Base-by-base conservation (phyloP, 2,797 vertebrate genomes). In the Diplodus sargus region DNA sequence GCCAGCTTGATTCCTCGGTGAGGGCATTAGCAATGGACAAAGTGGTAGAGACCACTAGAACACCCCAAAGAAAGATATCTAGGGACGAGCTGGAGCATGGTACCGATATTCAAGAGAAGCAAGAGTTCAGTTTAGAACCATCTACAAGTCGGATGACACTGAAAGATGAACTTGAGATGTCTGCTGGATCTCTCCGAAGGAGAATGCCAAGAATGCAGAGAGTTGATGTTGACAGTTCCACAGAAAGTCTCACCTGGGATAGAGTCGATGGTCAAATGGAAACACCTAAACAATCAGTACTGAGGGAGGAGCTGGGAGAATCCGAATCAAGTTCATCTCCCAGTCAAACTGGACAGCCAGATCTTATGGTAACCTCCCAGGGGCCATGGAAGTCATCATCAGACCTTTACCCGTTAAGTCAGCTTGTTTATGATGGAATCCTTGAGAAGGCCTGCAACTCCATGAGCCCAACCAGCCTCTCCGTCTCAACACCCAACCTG, bases 351-450 rank as follows among this genome's bases (percentile, higher is more conserved):
- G 95, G 91, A 20, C 97, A 96, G 54, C 97, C 97, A 54, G 97
- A 99, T 87, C 96, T 97, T 22, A 95, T 94, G 51, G 89, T 95
- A 72, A 90, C 89, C 91, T 96, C 92, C 91, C 94, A 87, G 90
- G 94, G 25, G 90, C 90, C 91, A 88, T 96, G 90, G 85, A 90
- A 90, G 66, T 87, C 89, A 0, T 78, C 88, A 2, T 79, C 91
- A 48, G 94, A 94, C 9, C 53, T 73, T 30, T 75, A 91, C 10
- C 91, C 88, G 0, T 89, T 97, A 16, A 97, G 95, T 86, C 96
- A 97, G 86, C 90, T 95, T 4, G 97, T 99, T 64, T 99, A 99
- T 81, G 98, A 99, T 10, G 98, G 98, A 81, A 98, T 99, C 89
- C 90, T 99, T 83, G 98, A 99, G 93, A 99, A 99, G 82, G 97